phyloP scores from a whole-genome alignment of 2,888 invertebrate genomes.

The Aethes cnicana region DNA sequence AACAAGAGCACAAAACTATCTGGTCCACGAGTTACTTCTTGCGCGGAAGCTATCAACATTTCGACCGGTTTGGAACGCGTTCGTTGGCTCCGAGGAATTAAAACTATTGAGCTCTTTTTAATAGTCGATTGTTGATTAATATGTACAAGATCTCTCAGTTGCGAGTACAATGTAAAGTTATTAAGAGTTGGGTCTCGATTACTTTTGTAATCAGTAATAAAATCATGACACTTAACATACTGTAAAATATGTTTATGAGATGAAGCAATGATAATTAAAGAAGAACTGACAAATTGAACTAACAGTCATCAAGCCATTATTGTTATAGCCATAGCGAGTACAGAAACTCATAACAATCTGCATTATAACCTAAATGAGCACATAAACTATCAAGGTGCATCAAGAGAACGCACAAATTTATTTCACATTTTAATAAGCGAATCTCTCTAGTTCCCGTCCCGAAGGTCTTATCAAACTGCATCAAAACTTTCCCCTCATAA shows the following conservation, averaged over 20 bases:
- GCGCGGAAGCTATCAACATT: slow-evolving; percentile 72
- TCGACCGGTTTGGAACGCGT: slow-evolving; percentile 45
- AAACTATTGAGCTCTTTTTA: slow-evolving; percentile 29
- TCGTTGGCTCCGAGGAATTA: slow-evolving; percentile 27
- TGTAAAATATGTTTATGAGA: too few relatives aligned
- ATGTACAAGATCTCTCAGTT: too few relatives aligned
- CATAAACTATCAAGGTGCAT: background rate
- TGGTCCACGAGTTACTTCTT: slow-evolving; percentile 66
- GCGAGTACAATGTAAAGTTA: too few relatives aligned
- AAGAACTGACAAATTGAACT: too few relatives aligned
- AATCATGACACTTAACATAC: too few relatives aligned
- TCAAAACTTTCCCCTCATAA: slow-evolving; percentile 19
- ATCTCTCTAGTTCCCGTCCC: background rate
- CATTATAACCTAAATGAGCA: too few relatives aligned
- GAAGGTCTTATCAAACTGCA: slow-evolving; percentile 19
- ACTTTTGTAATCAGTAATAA: too few relatives aligned
- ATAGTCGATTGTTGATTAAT: slow-evolving; percentile 16
- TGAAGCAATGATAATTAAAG: too few relatives aligned
- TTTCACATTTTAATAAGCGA: slow-evolving; percentile 7
- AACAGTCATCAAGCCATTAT: too few relatives aligned
- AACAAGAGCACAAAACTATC: slow-evolving; percentile 55
- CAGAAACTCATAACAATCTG: too few relatives aligned
- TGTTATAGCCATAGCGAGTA: too few relatives aligned
- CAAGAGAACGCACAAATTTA: background rate
- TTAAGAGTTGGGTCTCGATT: too few relatives aligned